Evolutionary conservation across 2,113 vertebrate genomes (phyloP), one percentile per base, ranked within the genome.

Genomic region (Catharus minimus): DNA sequence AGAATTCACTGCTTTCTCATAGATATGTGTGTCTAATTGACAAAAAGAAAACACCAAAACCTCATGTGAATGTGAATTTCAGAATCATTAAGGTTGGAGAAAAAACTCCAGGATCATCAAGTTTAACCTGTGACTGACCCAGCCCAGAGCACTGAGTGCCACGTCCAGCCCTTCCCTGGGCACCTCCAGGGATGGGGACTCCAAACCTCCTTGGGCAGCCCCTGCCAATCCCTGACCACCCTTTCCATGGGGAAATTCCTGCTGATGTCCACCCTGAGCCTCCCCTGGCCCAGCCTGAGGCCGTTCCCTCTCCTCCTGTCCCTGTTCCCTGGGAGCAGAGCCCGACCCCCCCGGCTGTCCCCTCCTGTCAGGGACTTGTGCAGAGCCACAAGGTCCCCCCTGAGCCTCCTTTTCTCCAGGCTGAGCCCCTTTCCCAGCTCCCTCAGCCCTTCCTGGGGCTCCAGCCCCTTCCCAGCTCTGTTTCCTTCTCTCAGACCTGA

Each of bases 111-210:
- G 26, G 56, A 15, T 22, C 41, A 44, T 10, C 0, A 0, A 52
- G 24, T 46, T 23, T 23, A 30, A 5, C 7, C 27, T 58, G 44
- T 38, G 43, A 26, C 18, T 22, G 8, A 56, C 24, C 13, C 32
- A 49, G 66, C 50, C 26, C 58, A 72, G 66, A n/a, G 66, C 58
- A 0, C 50, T 57, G 5, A 50, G 43, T 10, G 52, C 43, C 74
- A 56, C 16, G 0, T 28, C 32, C 44, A 28, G 0, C 0, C 4
- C 0, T 43, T 64, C 36, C 58, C 9, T 27, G 49, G 21, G 4
- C 50, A 32, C 30, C 5, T 38, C 36, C 84, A 72, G 66, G 33
- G 11, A 3, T 64, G 49, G 36, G 21, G 0, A 43, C 36, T 50
- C 26, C 57, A 64, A 8, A 41, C 49, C 36, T 71, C 36, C 43